Conservation (phyloP, 2,888 invertebrate genomes). For the Bellardia bayeri region DNA sequence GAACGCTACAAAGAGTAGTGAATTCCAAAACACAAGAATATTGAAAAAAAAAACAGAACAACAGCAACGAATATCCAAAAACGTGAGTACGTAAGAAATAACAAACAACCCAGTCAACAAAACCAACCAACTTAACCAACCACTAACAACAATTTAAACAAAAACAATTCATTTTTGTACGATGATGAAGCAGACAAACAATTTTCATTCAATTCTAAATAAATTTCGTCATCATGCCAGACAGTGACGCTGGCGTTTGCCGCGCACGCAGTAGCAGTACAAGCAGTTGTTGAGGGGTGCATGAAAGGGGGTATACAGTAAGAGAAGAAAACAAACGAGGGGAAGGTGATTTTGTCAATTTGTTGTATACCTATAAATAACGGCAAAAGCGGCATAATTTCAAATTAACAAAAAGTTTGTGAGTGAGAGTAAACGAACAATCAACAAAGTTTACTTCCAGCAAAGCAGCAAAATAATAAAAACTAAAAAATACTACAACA, state of each 20-base stretch:
- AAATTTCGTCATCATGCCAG: conserved; percentile 67
- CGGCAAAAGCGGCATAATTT: conserved; percentile 62
- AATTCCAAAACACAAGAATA: conserved; percentile 63
- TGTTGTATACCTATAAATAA: conserved; percentile 68
- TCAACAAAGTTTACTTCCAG: conserved; percentile 51
- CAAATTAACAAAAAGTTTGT: conserved; percentile 37
- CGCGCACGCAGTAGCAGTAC: background rate
- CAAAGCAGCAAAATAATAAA: conserved; percentile 46
- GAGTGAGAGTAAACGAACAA: conserved; percentile 38
- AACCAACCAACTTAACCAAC: conserved; percentile 13
- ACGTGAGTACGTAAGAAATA: conserved; percentile 26
- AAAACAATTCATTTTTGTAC: conserved; percentile 19
- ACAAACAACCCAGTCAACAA: background rate
- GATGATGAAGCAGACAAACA: conserved; percentile 19
- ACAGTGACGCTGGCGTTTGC: background rate
- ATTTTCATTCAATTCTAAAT: conserved; percentile 66
- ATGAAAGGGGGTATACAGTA: background rate
- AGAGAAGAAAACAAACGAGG: background rate
- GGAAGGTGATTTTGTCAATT: background rate
- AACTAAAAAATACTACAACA: background rate
- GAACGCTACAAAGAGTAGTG: conserved; percentile 44
- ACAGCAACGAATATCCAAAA: conserved; percentile 33
- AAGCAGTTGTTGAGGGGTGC: conserved; percentile 14
- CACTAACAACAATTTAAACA: background rate
- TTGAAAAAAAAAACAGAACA: conserved; percentile 13